Evolutionary conservation across 2,797 vertebrate genomes (phyloP), one percentile per base, ranked within the genome.

Genomic region (Rhinophrynus dorsalis): DNA sequence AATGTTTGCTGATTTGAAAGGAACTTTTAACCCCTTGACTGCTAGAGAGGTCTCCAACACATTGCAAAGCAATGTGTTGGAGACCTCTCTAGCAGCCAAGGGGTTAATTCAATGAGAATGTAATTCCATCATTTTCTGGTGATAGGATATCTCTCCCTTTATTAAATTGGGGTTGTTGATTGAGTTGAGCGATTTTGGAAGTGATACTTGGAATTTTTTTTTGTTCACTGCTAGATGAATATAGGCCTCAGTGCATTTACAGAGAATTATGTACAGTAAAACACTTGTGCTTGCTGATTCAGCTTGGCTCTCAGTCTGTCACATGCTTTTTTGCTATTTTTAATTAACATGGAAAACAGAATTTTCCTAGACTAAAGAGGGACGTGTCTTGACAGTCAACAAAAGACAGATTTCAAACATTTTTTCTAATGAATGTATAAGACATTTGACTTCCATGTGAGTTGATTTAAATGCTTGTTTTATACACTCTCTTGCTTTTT

Each of bases 401-500:
- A 84, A 78, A 83, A 44, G 3, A 3, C 1, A 24, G 50, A 79
- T 80, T 80, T 44, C 30, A 50, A 50, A 67, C 42, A 75, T 11
- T 6, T 0, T 0, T 68, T 75, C 78, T 79, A 76, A 72, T 75
- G 30, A 52, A 65, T 76, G 38, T 62, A 68, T 73, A 75, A 70
- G 75, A 67, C 77, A 74, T 73, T 81, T 85, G 82, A 77, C 74
- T 79, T 67, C 9, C 62, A 67, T 75, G 77, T 83, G 82, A 84
- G 74, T 72, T 35, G 55, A 32, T 44, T 68, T 52, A 81, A 78
- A 70, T 67, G 58, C 67, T 78, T 72, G 60, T 62, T 74, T 76
- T n/a, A n/a, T n/a, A n/a, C n/a, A n/a, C n/a, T n/a, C n/a, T n/a
- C n/a, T n/a, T n/a, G n/a, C n/a, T n/a, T n/a, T n/a, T n/a, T n/a